Percentiles rank a stretch among this genome's conserved stretches.
phyloP scores from a whole-genome alignment of 2,113 vertebrate genomes.

The Saguinus imperator region DNA sequence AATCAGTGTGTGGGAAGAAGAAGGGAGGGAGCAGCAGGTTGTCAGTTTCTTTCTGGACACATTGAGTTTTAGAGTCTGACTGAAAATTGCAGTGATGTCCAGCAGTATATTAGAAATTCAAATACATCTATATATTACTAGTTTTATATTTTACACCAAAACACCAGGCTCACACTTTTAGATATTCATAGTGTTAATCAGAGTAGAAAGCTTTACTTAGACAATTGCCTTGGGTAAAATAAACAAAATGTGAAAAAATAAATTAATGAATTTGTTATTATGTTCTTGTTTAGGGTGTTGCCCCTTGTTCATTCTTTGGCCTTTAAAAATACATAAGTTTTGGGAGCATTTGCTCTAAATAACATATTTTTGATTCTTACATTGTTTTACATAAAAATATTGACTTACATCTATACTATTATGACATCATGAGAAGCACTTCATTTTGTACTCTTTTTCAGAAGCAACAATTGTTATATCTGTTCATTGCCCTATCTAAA shows the following conservation, averaged over 20 bases:
- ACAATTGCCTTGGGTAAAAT: neutral
- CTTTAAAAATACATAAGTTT: slow-evolving; percentile 1
- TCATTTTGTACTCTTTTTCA: slow-evolving; percentile 23
- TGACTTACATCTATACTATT: slow-evolving; percentile 7
- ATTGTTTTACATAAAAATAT: neutral
- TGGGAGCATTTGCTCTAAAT: neutral
- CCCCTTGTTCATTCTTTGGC: neutral
- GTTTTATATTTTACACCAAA: slow-evolving; percentile 30
- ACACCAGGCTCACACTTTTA: neutral
- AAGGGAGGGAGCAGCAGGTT: neutral
- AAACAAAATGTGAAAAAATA: slow-evolving; percentile 38
- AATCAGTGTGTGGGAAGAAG: neutral
- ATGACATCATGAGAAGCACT: neutral
- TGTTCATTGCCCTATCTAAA: slow-evolving; percentile 46
- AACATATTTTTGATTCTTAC: neutral
- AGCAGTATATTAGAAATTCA: slow-evolving; percentile 38
- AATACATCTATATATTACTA: neutral
- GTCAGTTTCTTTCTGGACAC: neutral
- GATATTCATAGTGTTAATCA: neutral
- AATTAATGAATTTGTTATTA: neutral
- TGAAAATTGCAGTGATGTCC: slow-evolving; percentile 2
- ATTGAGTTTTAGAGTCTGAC: neutral
- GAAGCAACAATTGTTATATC: slow-evolving; percentile 36
- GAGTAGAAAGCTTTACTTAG: slow-evolving; percentile 18
- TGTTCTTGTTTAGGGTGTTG: slow-evolving; percentile 29